phyloP scores from a whole-genome alignment of 2,888 invertebrate genomes.

The Lordiphosa andalusiaca region DNA sequence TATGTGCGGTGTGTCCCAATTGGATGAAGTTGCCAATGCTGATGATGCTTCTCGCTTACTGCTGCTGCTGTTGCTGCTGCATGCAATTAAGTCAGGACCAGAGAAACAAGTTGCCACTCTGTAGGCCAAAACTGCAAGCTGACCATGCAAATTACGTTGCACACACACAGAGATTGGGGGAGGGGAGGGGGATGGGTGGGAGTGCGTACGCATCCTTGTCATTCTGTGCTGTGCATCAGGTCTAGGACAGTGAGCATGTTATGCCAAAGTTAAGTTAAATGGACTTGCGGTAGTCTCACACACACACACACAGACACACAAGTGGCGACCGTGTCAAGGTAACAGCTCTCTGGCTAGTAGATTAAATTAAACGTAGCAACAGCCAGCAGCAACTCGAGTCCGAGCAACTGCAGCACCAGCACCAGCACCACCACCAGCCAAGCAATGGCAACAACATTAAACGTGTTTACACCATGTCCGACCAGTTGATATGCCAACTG shows the following conservation, averaged over 20 bases:
- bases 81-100: slow-evolving; percentile 63
- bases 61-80: slow-evolving; percentile 34
- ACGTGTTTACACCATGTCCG: slow-evolving; percentile 74
- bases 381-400: slow-evolving; percentile 30
- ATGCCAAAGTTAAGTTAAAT: slow-evolving; percentile 68
- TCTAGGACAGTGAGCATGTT: slow-evolving; percentile 23
- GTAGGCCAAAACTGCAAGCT: slow-evolving; percentile 53
- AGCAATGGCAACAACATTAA: slow-evolving; percentile 62
- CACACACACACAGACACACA: slow-evolving; percentile 13
- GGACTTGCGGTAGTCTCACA: slow-evolving; percentile 71
- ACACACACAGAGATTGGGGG: slow-evolving; percentile 17
- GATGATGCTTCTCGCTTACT: slow-evolving; percentile 24
- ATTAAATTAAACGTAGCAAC: slow-evolving; percentile 70
- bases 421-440: too few relatives aligned
- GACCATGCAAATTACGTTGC: slow-evolving; percentile 72
- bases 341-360: slow-evolving; percentile 66
- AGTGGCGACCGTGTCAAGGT: slow-evolving; percentile 62
- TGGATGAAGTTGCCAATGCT: slow-evolving; percentile 67
- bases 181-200: neutral
- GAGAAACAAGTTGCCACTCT: slow-evolving; percentile 42
- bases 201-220: slow-evolving; percentile 57
- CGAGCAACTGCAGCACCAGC: slow-evolving; percentile 27
- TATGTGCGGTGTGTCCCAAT: slow-evolving; percentile 41
- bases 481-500: slow-evolving; percentile 71
- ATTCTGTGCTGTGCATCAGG: slow-evolving; percentile 54